Conservation (phyloP, 2,797 vertebrate species). For the Cheirogaleus major region DNA sequence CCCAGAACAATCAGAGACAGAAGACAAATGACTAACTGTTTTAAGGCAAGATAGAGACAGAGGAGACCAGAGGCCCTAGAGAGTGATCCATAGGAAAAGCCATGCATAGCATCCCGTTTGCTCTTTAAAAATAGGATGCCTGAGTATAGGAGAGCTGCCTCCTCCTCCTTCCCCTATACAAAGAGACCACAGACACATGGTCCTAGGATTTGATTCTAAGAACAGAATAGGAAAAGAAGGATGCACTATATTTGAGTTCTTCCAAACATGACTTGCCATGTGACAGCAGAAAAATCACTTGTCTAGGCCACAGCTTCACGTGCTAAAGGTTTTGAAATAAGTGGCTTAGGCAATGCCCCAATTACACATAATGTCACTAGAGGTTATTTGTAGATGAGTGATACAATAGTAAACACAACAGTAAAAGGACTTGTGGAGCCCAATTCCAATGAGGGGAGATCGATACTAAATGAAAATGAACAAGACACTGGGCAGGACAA, state of each 20-base stretch:
- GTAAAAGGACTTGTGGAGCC: not conserved
- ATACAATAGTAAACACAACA: not conserved
- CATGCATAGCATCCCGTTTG: too few species aligned
- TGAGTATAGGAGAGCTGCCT: not conserved
- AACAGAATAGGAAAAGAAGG: not conserved
- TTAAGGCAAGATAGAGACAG: not conserved
- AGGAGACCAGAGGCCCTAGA: not conserved
- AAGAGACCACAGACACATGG: not conserved
- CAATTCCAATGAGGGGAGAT: not conserved
- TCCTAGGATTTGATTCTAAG: not conserved
- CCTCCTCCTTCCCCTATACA: fast-evolving
- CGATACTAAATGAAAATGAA: not conserved
- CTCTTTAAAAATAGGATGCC: not conserved
- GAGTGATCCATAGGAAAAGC: not conserved
- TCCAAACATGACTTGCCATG: not conserved
- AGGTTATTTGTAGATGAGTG: not conserved
- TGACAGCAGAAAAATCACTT: not conserved
- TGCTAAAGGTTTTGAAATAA: not conserved
- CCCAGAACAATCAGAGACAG: not conserved
- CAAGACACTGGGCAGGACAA: too few species aligned
- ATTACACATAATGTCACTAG: not conserved
- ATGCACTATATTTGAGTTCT: not conserved
- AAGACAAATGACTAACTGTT: not conserved
- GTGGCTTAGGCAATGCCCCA: not conserved
- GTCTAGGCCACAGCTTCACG: not conserved